Evolutionary conservation across 2,888 invertebrate genomes (phyloP).

Genomic region (Lithophane semibrunnea): DNA sequence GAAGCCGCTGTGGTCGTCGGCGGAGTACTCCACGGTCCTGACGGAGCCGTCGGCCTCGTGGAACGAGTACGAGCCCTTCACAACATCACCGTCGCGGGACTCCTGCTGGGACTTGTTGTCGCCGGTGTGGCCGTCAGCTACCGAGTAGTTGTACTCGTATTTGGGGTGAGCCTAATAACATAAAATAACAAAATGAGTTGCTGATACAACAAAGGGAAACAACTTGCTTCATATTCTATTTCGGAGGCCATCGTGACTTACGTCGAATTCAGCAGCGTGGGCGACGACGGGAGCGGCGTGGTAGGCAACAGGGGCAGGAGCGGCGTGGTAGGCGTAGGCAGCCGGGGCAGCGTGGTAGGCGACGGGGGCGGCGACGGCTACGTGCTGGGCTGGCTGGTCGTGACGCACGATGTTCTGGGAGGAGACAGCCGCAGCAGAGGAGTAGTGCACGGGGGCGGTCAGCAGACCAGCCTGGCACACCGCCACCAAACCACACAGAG

Average conservation of each 20-base stretch:
- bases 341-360: constrained; percentile 48
- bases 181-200: constrained; percentile 19
- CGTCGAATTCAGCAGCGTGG: constrained; percentile 52
- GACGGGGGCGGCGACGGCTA: constrained; percentile 48
- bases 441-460: constrained; percentile 78
- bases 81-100: constrained; percentile 85
- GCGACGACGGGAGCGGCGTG: constrained; percentile 76
- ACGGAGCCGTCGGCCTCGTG: constrained; percentile 88
- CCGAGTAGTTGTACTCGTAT: constrained; percentile 88
- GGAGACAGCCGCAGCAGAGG: constrained; percentile 77
- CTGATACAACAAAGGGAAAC: not conserved
- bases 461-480: constrained; percentile 72
- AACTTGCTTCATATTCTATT: not conserved
- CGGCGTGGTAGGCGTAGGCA: constrained; percentile 42
- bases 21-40: constrained; percentile 87
- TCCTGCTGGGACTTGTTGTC: constrained; percentile 89
- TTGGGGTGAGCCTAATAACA: constrained; percentile 77
- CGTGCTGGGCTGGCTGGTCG: constrained; percentile 71
- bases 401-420: constrained; percentile 80
- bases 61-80: constrained; percentile 87
- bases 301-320: constrained; percentile 37
- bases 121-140: constrained; percentile 88
- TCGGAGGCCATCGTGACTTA: constrained; percentile 8
- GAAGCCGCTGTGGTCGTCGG: constrained; percentile 86
- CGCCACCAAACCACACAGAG: constrained; percentile 72